These are phyloP conservation scores for Xiphydria camelus DNA, from an alignment of 2,888 invertebrate species.

Conservation along the genomic window DNA sequence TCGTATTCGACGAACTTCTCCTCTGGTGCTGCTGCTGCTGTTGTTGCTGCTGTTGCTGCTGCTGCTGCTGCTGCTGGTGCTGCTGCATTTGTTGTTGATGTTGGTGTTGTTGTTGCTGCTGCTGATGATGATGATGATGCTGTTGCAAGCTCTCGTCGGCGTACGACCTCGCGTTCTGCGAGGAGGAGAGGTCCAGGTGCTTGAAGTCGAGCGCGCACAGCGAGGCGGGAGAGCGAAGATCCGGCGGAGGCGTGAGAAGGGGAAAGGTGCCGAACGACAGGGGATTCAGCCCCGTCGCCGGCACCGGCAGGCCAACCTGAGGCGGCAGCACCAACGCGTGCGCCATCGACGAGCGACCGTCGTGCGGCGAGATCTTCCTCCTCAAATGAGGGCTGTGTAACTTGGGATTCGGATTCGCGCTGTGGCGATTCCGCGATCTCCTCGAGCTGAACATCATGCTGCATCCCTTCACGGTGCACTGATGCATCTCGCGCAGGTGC, in stretches of 20 bases:
- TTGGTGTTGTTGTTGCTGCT: no score
- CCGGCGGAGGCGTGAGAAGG: constrained; percentile 71
- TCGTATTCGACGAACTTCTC: constrained; percentile 41
- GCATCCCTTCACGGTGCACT: constrained; percentile 97
- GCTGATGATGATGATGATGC: no score
- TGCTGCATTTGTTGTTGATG: no score
- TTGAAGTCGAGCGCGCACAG: constrained; percentile 67
- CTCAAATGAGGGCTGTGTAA: constrained; percentile 93
- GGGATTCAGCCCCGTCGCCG: constrained; percentile 69
- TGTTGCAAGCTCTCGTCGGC: constrained; percentile 62
- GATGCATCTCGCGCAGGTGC: constrained; percentile 98
- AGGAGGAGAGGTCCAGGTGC: constrained; percentile 65
- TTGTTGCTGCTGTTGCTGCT: constrained; percentile 56
- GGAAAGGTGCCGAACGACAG: constrained; percentile 81
- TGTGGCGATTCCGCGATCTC: constrained; percentile 92
- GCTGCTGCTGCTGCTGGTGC: constrained; percentile 60
- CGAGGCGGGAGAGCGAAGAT: constrained; percentile 64
- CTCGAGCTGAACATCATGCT: constrained; percentile 99
- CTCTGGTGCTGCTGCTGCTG: constrained; percentile 6
- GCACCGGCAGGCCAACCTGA: constrained; percentile 67
- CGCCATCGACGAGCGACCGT: constrained; percentile 86
- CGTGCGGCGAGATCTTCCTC: constrained; percentile 92
- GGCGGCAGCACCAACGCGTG: constrained; percentile 81
- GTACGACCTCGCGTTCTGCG: constrained; percentile 50
- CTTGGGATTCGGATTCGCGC: constrained; percentile 98